Base-by-base conservation (phyloP, 2,113 vertebrate species). In the Psilopsiagon aurifrons region DNA sequence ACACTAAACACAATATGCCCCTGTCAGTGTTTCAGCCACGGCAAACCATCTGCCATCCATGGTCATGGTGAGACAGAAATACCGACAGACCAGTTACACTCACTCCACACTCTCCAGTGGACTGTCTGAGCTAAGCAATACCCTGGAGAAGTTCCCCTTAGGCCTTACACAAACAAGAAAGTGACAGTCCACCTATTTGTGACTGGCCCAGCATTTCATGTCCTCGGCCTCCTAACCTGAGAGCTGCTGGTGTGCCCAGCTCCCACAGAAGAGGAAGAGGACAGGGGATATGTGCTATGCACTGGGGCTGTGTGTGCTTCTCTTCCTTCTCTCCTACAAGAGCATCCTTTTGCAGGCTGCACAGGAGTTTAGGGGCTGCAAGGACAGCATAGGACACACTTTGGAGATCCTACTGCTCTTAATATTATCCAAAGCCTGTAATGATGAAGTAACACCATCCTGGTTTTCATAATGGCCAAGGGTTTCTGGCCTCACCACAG, bases 171-270 rank as follows among this genome's bases (percentile, higher is more conserved):
- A 44, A 33, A 52, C 37, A 60, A 35, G 52, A 60, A 78, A 69
- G 64, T 44, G 25, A 25, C 43, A 29, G 16, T 17, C 25, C 18
- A 7, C 10, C 15, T 55, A 5, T 44, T 39, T 60, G 62, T 27
- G 28, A 5, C 6, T 57, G 35, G 24, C 10, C 8, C 67, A 35
- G 15, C 0, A 0, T 64, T 64, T 73, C 29, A 54, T 17, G 13
- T 46, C n/a, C 16, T 52, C 39, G 28, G 33, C 4, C 31, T 77
- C 35, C 51, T 23, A 76, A 44, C 27, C 18, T 0, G 1, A 64
- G n/a, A 35, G 51, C 35, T 66, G 29, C 51, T 57, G 20, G 15
- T 73, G 51, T 51, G 35, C 35, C 13, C 31, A 66, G 20, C 10
- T 35, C 25, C 9, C 25, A 13, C 35, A 73, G 59, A 31, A 25